Evolutionary conservation across 2,797 vertebrate genomes (phyloP).

Genomic region (Remorina albescens): DNA sequence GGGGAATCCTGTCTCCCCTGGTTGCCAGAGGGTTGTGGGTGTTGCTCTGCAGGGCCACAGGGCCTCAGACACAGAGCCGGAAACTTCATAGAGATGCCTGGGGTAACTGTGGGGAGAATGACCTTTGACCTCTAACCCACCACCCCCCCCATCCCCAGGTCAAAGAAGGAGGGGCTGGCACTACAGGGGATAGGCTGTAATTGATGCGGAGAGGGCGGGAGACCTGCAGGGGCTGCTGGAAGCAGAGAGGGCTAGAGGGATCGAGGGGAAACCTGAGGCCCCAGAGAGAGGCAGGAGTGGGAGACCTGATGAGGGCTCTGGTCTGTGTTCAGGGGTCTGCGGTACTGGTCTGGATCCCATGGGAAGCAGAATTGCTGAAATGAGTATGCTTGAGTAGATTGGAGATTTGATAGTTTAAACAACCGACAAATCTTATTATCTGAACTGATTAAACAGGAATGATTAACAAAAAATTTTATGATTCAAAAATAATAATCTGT

Average conservation of each 20-base stretch:
- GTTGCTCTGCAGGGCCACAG: slow-evolving; percentile 53
- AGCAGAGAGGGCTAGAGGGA: slow-evolving; percentile 45
- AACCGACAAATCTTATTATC: slow-evolving; percentile 46
- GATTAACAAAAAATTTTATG: slow-evolving; percentile 21
- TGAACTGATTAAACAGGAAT: slow-evolving; percentile 43
- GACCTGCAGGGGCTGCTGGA: slow-evolving; percentile 61
- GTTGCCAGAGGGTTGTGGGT: slow-evolving; percentile 62
- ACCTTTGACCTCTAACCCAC: slow-evolving; percentile 65
- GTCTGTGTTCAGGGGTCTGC: slow-evolving; percentile 62
- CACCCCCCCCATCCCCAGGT: slow-evolving; percentile 61
- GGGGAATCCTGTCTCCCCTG: slow-evolving; percentile 25
- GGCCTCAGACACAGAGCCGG: slow-evolving; percentile 61
- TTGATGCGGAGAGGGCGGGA: slow-evolving; percentile 74
- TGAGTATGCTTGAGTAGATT: slow-evolving; percentile 29
- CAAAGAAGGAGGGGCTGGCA: slow-evolving; percentile 64
- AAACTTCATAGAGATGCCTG: slow-evolving; percentile 81
- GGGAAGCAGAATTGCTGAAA: slow-evolving; percentile 29
- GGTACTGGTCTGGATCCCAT: slow-evolving; percentile 39
- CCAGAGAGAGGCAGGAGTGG: slow-evolving; percentile 57
- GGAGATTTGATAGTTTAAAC: slow-evolving; percentile 43
- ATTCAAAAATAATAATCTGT: slow-evolving; percentile 40
- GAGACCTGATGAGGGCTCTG: slow-evolving; percentile 71
- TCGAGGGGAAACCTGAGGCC: slow-evolving; percentile 67
- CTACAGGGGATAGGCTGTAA: slow-evolving; percentile 74
- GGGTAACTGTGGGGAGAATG: slow-evolving; percentile 70